Percentiles rank a stretch among this genome's conserved stretches.
Evolutionary conservation across 2,113 vertebrate species (phyloP).

Genomic region (Seriola rivoliana): DNA sequence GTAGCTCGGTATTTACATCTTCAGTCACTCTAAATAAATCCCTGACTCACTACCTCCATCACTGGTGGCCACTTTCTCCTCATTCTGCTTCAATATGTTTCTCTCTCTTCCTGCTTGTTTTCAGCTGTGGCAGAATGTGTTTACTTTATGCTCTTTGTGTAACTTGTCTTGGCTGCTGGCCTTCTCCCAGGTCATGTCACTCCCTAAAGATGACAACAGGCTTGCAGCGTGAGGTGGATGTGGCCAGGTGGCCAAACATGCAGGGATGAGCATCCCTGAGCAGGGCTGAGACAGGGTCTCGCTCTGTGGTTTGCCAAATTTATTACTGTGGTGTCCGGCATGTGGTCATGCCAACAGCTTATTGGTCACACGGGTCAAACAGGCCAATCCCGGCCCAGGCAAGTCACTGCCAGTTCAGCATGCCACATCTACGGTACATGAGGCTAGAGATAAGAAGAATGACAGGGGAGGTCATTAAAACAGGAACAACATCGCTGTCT

Average conservation of each 20-base stretch:
- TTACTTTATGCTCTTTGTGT: slow-evolving; percentile 35
- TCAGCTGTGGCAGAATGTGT: slow-evolving; percentile 19
- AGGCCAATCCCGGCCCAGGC: slow-evolving; percentile 3
- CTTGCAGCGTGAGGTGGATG: slow-evolving; percentile 2
- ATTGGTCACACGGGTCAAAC: slow-evolving; percentile 45
- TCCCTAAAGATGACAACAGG: slow-evolving; percentile 46
- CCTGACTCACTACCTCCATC: slow-evolving; percentile 21
- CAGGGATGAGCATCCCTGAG: slow-evolving; percentile 3
- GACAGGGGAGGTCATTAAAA: slow-evolving; percentile 76
- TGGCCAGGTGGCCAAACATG: slow-evolving; percentile 41
- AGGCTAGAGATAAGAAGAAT: slow-evolving; percentile 54
- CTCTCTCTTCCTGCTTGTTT: slow-evolving; percentile 23
- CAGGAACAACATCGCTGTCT: slow-evolving; percentile 55
- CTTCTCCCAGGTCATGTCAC: slow-evolving; percentile 33
- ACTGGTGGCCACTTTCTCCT: slow-evolving; percentile 21
- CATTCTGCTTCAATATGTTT: slow-evolving; percentile 27
- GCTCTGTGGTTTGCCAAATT: slow-evolving; percentile 38
- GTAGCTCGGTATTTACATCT: slow-evolving; percentile 18
- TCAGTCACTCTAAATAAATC: slow-evolving; percentile 46
- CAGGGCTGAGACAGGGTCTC: slow-evolving; percentile 18
- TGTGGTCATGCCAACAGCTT: slow-evolving; percentile 32
- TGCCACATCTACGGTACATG: slow-evolving; percentile 49
- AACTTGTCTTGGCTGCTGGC: slow-evolving; percentile 15
- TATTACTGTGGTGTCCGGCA: slow-evolving; percentile 25
- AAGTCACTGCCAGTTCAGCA: slow-evolving; percentile 25